A percentile compares a stretch with the other conserved stretches of the same genome.
phyloP scores from a whole-genome alignment of 2,797 vertebrate species.

The Todus mexicanus region DNA sequence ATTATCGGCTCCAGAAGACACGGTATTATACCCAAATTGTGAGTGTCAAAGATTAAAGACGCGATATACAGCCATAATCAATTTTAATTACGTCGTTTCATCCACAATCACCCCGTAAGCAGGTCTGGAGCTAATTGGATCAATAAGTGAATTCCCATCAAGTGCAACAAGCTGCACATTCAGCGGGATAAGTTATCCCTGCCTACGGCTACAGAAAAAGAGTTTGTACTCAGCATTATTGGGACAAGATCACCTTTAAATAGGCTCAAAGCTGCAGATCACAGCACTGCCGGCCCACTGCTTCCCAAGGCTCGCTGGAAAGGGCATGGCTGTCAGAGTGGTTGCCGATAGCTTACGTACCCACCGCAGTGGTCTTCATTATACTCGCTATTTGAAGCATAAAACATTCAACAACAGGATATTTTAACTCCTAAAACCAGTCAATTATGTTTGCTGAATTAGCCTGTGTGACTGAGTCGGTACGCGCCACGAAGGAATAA shows the following conservation, averaged over 20 bases:
- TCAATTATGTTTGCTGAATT: slow-evolving; percentile 39
- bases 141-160: slow-evolving; percentile 22
- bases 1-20: background rate
- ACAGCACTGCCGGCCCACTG: background rate
- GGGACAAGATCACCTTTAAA: background rate
- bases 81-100: slow-evolving; percentile 6
- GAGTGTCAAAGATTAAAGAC: background rate
- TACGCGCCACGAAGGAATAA: background rate
- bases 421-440: slow-evolving; percentile 62
- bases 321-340: background rate
- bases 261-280: background rate
- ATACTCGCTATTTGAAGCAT: slow-evolving; percentile 35
- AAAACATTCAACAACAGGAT: slow-evolving; percentile 40
- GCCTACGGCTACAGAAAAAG: background rate
- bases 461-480: background rate
- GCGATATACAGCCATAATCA: background rate
- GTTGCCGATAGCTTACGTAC: background rate
- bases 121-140: background rate
- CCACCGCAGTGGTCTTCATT: background rate
- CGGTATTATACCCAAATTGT: background rate
- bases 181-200: background rate
- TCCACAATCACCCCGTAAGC: background rate
- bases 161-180: background rate
- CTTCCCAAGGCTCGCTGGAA: background rate
- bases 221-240: background rate